Evolutionary conservation across 2,888 invertebrate species (phyloP), one percentile per base, ranked within the genome.

Genomic region (Megalurothrips usitatus): DNA sequence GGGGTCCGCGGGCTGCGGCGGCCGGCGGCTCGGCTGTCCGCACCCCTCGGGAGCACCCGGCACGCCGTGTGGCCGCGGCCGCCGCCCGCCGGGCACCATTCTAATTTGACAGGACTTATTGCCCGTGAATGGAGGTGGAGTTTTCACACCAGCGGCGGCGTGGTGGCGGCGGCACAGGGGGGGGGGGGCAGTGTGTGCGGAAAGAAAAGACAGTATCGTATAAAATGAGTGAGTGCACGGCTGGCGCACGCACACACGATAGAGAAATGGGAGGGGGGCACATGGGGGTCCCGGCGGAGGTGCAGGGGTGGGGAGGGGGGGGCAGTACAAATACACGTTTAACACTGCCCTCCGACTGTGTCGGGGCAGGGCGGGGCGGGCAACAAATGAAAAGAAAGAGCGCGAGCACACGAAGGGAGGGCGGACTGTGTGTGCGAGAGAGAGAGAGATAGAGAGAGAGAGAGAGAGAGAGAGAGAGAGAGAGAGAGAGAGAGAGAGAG

Each of bases 91-190:
- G 23, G 26, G 23, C 23, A 75, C 68, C 68, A 12, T 75, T 75
- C 26, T 75, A 75, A 75, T 75, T 75, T 75, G 68, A 75, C 68
- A 75, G 68, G 34, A 75, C 68, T 75, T 75, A 75, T 75, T 75
- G 68, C 68, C 68, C 68, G 68, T 75, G 68, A 75, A 75, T 12
- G 68, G 68, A 58, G 68, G 68, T 26, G 68, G 68, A 75, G 68
- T 75, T 75, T 75, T 75, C 68, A 75, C 68, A 75, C 68, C 68
- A 10, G 23, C 26, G 8, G 52, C 14, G 52, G 49, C 49, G 49
- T 9, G 49, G 10, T 11, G 49, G 49, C 10, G 12, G 6, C 11
- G 17, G 6, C 14, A 6, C 14, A 17, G 52, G 8, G 52, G 52
- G 52, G 52, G 52, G 1, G 26, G 26, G 1, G 23, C 26, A 26